These are phyloP conservation scores for Byasa hedistus DNA, from an alignment of 2,888 invertebrate species.

Conservation along the genomic window DNA sequence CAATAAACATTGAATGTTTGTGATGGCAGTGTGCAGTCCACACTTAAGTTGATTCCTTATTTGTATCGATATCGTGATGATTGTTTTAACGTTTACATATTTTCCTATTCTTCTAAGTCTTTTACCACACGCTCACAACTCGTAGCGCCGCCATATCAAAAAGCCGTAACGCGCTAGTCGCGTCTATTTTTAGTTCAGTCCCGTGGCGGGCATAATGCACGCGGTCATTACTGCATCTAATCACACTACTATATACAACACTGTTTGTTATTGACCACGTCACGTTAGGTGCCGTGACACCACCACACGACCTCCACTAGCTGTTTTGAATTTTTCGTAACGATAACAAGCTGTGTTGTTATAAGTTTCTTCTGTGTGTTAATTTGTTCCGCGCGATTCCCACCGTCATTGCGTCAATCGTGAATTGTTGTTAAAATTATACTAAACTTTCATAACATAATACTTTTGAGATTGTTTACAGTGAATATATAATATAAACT, in stretches of 20 bases:
- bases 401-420: background rate
- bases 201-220: constrained; percentile 37
- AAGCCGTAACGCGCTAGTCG: constrained; percentile 34
- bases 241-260: constrained; percentile 7
- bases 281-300: constrained; percentile 15
- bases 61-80: too few relatives aligned
- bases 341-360: constrained; percentile 13
- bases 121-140: constrained; percentile 13
- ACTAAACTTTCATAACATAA: background rate
- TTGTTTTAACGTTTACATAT: too few relatives aligned
- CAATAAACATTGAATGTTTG: too few relatives aligned
- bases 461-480: too few relatives aligned
- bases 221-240: constrained; percentile 28
- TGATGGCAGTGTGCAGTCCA: too few relatives aligned
- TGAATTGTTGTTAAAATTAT: background rate
- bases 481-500: too few relatives aligned
- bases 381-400: background rate
- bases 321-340: constrained; percentile 11
- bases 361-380: background rate
- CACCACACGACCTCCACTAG: constrained; percentile 19
- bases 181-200: constrained; percentile 41
- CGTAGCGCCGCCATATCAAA: constrained; percentile 31
- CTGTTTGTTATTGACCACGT: constrained; percentile 35
- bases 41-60: too few relatives aligned
- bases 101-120: constrained; percentile 5